These are phyloP conservation scores for Drusus annulatus DNA, from an alignment of 1,140 invertebrate species.

Conservation along the genomic window DNA sequence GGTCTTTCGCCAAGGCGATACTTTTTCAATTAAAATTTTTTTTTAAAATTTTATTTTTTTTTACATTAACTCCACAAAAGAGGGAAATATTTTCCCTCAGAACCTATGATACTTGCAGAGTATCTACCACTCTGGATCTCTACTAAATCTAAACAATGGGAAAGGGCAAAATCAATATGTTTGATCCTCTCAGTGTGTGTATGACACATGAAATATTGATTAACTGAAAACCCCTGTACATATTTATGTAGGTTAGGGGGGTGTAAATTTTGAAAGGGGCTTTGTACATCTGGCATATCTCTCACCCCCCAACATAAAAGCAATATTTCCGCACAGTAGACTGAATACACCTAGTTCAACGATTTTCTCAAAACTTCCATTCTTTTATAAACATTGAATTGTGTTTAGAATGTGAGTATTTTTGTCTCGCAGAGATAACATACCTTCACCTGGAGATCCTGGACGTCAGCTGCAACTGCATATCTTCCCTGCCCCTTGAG, in stretches of 20 bases:
- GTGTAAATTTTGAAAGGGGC: neutral
- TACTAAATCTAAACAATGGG: no score
- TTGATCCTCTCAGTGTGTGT: no score
- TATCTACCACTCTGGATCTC: no score
- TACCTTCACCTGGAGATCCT: constrained; percentile 87
- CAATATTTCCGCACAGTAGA: neutral
- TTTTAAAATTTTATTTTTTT: no score
- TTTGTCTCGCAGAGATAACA: constrained; percentile 82
- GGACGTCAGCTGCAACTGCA: constrained; percentile 91
- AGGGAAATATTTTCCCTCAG: no score
- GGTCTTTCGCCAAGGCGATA: no score
- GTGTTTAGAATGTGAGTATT: no score
- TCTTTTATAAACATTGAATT: no score
- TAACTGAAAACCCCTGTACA: neutral
- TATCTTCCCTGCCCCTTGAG: constrained; percentile 88
- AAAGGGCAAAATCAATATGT: neutral
- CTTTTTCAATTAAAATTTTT: no score
- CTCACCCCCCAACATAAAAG: neutral
- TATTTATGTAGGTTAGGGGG: constrained; percentile 13
- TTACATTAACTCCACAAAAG: no score
- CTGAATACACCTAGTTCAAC: neutral
- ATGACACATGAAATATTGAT: constrained; percentile 26
- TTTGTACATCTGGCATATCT: neutral
- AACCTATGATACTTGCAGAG: no score
- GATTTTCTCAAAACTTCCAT: neutral